Base-by-base conservation (phyloP, 2,113 vertebrate genomes). In the Megaptera novaeangliae region DNA sequence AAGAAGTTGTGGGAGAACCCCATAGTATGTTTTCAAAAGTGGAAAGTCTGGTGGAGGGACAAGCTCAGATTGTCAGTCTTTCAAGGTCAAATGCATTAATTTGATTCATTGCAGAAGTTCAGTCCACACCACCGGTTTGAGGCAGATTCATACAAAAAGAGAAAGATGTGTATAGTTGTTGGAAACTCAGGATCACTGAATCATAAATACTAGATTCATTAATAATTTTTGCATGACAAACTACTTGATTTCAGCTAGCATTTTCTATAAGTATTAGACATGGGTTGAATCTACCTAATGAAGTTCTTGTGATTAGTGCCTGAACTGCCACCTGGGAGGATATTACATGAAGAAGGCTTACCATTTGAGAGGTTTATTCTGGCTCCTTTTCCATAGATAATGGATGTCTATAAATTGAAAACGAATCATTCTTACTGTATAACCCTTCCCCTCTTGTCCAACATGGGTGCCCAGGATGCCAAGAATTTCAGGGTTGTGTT, bases 171-270 rank as follows among this genome's bases (percentile, higher is more conserved):
- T 55, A 17, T 13, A 23, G 25, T 52, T 44, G 29, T 15, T 84
- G 46, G 66, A 88, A 97, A 94, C 25, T 15, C 3, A 29, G 64
- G n/a, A 77, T 5, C 36, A 92, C 27, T 95, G 46, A 91, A 57
- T 94, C 95, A 85, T 95, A 97, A 96, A 88, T 81, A 96, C 34
- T 15, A 77, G 27, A 88, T 63, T 82, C 25, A 21, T 83, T 92
- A 77, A 49, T 94, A 96, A 92, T 85, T 94, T 34, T 75, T 71
- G 27, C 57, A 57, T 88, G 94, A 87, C 87, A 95, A 96, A 63
- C 44, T 46, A 69, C 23, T 94, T 95, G 96, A 96, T 97, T 95
- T 95, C 36, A 66, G 64, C 59, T 63, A 66, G 5, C 27, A 18
- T 91, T 94, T 92, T 88, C 84, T 63, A 34, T 81, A 96, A 95